phyloP scores from a whole-genome alignment of 2,113 vertebrate species.

The Agapornis roseicollis region DNA sequence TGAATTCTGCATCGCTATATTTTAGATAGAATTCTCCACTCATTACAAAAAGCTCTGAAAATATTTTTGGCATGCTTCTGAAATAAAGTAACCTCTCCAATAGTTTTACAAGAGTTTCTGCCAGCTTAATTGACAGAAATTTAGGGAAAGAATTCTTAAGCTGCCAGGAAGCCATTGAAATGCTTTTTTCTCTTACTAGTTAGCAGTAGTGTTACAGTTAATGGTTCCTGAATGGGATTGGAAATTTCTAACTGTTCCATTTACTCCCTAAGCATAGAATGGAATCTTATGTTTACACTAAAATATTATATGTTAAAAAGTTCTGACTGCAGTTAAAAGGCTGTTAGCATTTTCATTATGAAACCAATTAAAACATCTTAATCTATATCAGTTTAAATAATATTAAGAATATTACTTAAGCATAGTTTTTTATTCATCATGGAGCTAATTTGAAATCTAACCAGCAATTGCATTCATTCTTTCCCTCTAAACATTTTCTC shows the following conservation, averaged over 20 bases:
- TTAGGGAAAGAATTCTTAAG: neutral
- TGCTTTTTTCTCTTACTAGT: neutral
- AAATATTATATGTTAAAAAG: constrained; percentile 32
- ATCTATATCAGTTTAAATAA: constrained; percentile 29
- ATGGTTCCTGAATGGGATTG: constrained; percentile 4
- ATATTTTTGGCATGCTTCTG: neutral
- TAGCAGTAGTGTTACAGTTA: constrained; percentile 20
- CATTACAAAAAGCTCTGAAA: neutral
- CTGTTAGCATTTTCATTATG: constrained; percentile 41
- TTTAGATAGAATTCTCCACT: neutral
- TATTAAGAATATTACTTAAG: constrained; percentile 50
- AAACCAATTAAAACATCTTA: constrained; percentile 48
- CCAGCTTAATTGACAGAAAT: neutral
- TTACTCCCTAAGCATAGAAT: constrained; percentile 37
- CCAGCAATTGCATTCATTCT: neutral
- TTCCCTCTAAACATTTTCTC: neutral
- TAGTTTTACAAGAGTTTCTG: neutral
- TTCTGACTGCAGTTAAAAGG: constrained; percentile 25
- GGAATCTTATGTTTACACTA: constrained; percentile 40
- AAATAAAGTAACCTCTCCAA: neutral
- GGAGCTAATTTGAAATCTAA: constrained; percentile 36
- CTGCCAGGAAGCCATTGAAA: neutral
- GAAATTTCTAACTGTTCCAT: constrained; percentile 29
- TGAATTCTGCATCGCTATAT: neutral
- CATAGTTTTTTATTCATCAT: neutral